Evolutionary conservation across 2,888 invertebrate species (phyloP).

Genomic region (Andrena minutula): DNA sequence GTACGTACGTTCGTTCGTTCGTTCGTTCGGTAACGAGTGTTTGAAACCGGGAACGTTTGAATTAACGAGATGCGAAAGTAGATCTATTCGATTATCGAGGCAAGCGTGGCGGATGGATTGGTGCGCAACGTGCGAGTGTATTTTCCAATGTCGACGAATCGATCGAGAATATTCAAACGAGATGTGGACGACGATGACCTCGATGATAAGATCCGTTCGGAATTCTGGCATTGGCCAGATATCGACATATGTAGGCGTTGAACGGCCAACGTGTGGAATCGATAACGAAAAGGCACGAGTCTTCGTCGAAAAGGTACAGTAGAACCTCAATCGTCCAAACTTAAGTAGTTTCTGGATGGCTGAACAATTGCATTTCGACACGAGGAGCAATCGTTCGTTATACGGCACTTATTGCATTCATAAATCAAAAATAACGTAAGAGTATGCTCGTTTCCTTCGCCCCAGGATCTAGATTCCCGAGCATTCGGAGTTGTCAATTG

Average conservation of each 20-base stretch:
- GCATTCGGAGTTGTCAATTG: too few species aligned
- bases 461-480: too few species aligned
- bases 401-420: not conserved
- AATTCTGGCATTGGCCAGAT: not conserved
- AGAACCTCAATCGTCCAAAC: not conserved
- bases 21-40: constrained; percentile 65
- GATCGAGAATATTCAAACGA: constrained; percentile 45
- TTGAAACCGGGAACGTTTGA: constrained; percentile 10
- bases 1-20: constrained; percentile 65
- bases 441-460: too few species aligned
- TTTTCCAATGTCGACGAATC: constrained; percentile 59
- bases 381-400: not conserved
- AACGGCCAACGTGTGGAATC: not conserved
- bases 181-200: constrained; percentile 42
- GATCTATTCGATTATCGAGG: constrained; percentile 31
- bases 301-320: not conserved
- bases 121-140: constrained; percentile 48
- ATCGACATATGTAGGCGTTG: not conserved
- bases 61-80: not conserved
- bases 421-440: not conserved
- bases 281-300: not conserved
- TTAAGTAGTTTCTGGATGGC: not conserved
- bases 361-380: not conserved
- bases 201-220: constrained; percentile 25
- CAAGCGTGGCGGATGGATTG: constrained; percentile 38